Evolutionary conservation across 2,797 vertebrate genomes (phyloP), one percentile per base, ranked within the genome.

Genomic region (Lophura swinhoii): DNA sequence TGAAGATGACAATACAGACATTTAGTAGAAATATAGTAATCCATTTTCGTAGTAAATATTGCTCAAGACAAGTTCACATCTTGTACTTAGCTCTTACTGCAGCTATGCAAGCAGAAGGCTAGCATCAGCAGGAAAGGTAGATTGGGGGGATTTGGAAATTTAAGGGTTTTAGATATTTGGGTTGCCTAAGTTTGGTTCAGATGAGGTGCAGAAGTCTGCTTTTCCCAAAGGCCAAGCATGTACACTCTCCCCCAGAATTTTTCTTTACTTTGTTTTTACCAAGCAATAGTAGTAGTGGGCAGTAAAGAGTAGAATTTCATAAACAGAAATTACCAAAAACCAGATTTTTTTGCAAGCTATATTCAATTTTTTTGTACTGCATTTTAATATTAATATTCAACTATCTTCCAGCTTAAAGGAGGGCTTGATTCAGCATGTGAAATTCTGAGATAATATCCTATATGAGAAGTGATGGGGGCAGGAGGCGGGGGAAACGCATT

Each of bases 401-500:
- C 23, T 33, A 35, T 10, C 16, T 81, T 84, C 6, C 26, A 78
- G 11, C 10, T 29, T 71, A 29, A 90, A 71, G 11, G 31, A 86
- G 64, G 3, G 4, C 58, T 48, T 87, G 20, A 66, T 28, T 84
- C 11, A 14, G 2, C 17, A 62, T 9, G 14, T 56, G 23, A 66
- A 33, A 26, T 12, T 76, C 18, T 22, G 26, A 58, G 9, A 18
- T 68, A 63, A 31, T 60, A 43, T 6, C 74, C 26, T 21, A 53
- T 3, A 31, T 0, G 1, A 74, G 55, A 83, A 23, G 21, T 12
- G 10, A 9, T 7, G 69, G 75, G 3, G 3, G 3, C 2, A 20
- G 15, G 77, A 77, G 59, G 12, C 16, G 14, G 9, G 9, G 1
- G 2, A 14, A 14, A 12, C 16, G 14, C 5, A 1, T 26, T 14